These are phyloP conservation scores for Mionectes olivaceus DNA, from an alignment of 2,797 vertebrate genomes.

Conservation along the genomic window DNA sequence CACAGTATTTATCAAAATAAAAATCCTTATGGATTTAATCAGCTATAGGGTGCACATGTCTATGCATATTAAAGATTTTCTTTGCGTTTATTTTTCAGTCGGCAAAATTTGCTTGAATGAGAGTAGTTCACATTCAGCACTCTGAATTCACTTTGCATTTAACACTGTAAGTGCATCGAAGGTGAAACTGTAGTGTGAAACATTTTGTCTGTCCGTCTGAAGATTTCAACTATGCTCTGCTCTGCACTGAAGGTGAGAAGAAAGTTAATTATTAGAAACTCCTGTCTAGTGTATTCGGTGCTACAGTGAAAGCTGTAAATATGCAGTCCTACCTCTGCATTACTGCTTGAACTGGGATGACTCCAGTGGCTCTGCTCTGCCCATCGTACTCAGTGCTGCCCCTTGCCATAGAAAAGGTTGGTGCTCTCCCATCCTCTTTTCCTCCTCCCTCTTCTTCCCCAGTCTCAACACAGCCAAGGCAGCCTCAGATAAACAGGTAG, in stretches of 20 bases:
- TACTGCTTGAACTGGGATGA: background rate
- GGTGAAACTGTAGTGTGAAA: background rate
- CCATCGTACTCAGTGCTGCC: slow-evolving; percentile 37
- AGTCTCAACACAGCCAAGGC: background rate
- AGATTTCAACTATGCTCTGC: background rate
- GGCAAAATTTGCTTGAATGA: background rate
- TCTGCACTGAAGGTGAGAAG: background rate
- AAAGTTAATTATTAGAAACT: slow-evolving; percentile 16
- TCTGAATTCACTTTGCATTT: background rate
- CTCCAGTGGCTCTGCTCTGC: background rate
- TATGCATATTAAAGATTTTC: background rate
- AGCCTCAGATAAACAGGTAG: background rate
- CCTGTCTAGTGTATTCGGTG: background rate
- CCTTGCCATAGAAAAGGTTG: background rate
- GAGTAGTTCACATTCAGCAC: background rate
- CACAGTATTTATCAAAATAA: background rate
- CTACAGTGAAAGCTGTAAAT: background rate
- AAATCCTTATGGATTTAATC: background rate
- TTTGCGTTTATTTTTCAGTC: background rate
- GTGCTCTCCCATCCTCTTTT: background rate
- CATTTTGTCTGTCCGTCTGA: background rate
- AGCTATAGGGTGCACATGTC: accelerated
- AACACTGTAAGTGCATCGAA: background rate
- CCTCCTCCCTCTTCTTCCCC: background rate
- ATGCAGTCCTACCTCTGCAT: background rate